Evolutionary conservation across 2,797 vertebrate genomes (phyloP).

Genomic region (Notolabrus celidotus): DNA sequence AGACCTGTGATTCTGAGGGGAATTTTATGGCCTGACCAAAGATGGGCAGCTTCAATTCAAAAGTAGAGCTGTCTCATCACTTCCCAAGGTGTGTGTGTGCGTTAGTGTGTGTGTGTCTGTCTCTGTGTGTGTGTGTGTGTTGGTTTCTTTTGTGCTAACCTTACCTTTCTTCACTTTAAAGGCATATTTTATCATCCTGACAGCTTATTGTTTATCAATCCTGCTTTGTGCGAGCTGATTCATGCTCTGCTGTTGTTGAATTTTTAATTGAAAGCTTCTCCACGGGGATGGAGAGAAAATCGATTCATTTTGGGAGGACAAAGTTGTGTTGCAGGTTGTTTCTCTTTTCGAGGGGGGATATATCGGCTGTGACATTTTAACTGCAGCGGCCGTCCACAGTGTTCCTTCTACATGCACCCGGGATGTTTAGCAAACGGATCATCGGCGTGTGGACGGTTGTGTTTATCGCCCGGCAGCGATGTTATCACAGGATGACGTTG

Average conservation of each 20-base stretch:
- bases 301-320: conserved; percentile 30
- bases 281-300: conserved; percentile 27
- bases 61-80: conserved; percentile 69
- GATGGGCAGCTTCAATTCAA: conserved; percentile 74
- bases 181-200: conserved; percentile 67
- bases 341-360: conserved; percentile 11
- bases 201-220: conserved; percentile 78
- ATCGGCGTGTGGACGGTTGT: conserved; percentile 7
- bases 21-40: conserved; percentile 75
- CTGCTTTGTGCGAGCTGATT: conserved; percentile 54
- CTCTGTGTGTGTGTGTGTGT: conserved; percentile 12
- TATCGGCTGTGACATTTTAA: conserved; percentile 16
- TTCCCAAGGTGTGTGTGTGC: conserved; percentile 49
- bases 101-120: conserved; percentile 16
- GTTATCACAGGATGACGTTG: conserved; percentile 37
- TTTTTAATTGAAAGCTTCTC: conserved; percentile 62
- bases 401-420: conserved; percentile 12
- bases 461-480: conserved; percentile 31
- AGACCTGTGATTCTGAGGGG: conserved; percentile 75
- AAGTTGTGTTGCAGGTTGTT: conserved; percentile 30
- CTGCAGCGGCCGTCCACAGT: background rate
- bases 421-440: conserved; percentile 23
- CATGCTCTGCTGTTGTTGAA: conserved; percentile 46
- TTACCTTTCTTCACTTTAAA: conserved; percentile 56
- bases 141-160: conserved; percentile 44